These are phyloP conservation scores for Heliocidaris tuberculata DNA, from an alignment of 35 echinoderm and acorn worm species.

Conservation along the genomic window DNA sequence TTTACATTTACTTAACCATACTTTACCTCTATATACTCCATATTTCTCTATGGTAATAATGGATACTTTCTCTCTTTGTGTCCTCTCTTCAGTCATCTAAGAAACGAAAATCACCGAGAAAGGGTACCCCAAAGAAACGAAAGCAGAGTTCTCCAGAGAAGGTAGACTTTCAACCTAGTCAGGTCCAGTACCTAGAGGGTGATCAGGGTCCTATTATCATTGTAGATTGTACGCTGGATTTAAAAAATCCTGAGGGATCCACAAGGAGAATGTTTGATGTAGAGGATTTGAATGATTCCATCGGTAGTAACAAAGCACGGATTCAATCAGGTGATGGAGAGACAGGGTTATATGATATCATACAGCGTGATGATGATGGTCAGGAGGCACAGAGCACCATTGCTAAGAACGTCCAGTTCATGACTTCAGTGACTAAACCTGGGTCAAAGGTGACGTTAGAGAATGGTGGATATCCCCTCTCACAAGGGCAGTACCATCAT, in stretches of 20 bases:
- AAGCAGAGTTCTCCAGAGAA: not conserved
- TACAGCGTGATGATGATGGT: not conserved
- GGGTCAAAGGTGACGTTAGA: not conserved
- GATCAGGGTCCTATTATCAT: not conserved
- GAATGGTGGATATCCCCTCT: not conserved
- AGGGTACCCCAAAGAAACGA: not conserved
- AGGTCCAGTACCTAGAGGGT: conserved; percentile 8
- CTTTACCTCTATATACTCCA: not conserved
- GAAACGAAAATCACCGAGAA: not conserved
- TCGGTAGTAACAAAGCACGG: not conserved
- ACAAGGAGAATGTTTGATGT: not conserved
- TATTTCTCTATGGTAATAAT: too few species aligned
- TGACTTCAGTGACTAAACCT: not conserved
- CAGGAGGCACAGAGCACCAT: not conserved
- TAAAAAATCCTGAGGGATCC: not conserved
- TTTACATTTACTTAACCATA: not conserved
- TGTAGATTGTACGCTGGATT: not conserved
- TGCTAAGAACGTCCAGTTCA: not conserved
- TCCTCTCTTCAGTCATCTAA: not conserved
- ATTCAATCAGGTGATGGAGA: not conserved
- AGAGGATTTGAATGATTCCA: not conserved
- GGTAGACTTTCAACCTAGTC: not conserved
- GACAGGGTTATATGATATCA: not conserved
- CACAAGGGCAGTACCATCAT: not conserved
- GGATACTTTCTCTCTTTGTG: not conserved